Evolutionary conservation across 1,140 invertebrate genomes (phyloP).

Genomic region (Drosophila rufa): DNA sequence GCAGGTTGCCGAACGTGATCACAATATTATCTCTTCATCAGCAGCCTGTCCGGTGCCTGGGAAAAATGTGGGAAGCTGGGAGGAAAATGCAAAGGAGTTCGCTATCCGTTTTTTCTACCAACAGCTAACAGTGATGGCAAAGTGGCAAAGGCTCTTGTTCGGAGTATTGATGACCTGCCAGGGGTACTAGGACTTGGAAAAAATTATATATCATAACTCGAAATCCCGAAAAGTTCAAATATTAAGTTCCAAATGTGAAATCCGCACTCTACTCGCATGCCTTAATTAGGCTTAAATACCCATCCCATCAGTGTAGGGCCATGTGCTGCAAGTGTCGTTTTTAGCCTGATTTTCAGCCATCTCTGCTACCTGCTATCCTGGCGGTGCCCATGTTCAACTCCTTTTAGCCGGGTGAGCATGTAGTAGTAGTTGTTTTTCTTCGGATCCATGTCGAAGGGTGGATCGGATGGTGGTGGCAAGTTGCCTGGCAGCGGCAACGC

Average conservation of each 20-base stretch:
- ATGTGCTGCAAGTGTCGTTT: not conserved
- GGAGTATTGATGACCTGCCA: no score
- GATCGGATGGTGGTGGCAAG: conserved; percentile 7
- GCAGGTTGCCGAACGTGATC: conserved; percentile 83
- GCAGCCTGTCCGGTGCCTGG: conserved; percentile 25
- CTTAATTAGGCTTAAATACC: not conserved
- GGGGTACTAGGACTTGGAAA: no score
- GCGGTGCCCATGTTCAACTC: conserved; percentile 24
- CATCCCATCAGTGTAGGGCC: no score
- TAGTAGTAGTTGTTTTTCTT: conserved; percentile 35
- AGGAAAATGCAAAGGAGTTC: conserved; percentile 29
- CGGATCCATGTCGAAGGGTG: conserved; percentile 39
- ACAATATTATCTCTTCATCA: conserved; percentile 85
- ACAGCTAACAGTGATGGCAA: not conserved
- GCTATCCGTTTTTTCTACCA: not conserved
- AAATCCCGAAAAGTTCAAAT: not conserved
- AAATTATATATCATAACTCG: no score
- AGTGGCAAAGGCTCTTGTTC: no score
- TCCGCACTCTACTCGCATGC: not conserved
- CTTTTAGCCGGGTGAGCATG: conserved; percentile 32
- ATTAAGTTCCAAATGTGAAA: not conserved
- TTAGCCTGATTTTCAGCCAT: conserved; percentile 3
- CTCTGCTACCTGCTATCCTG: conserved; percentile 13
- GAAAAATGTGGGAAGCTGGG: conserved; percentile 20
- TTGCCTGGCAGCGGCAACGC: conserved; percentile 11